phyloP scores from a whole-genome alignment of 2,797 vertebrate species.

The Phataginus tetradactyla region DNA sequence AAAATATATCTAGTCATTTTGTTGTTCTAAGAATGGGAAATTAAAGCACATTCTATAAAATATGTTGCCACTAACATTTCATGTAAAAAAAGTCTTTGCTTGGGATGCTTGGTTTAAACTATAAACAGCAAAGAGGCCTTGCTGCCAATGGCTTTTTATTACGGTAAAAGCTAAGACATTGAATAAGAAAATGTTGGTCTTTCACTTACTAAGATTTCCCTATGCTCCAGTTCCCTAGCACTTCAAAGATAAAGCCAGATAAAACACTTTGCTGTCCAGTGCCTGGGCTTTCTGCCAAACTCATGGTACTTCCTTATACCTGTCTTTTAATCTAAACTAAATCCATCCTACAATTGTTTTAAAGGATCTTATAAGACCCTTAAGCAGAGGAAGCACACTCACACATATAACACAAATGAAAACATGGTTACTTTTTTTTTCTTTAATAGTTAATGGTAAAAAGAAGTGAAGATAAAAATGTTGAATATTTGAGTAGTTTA shows the following conservation, averaged over 20 bases:
- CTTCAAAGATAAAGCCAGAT: neutral
- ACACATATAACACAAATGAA: neutral
- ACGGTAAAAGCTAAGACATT: neutral
- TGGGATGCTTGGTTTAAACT: neutral
- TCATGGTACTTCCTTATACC: neutral
- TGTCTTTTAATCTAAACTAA: neutral
- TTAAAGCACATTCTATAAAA: neutral
- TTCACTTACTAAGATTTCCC: neutral
- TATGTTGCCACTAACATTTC: neutral
- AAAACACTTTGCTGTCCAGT: neutral
- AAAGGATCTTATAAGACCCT: neutral
- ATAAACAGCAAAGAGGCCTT: neutral
- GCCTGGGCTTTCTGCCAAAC: neutral
- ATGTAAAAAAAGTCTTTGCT: neutral
- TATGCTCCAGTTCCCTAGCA: neutral
- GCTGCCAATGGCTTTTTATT: neutral
- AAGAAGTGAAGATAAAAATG: neutral
- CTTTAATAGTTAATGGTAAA: neutral
- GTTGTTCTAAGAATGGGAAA: neutral
- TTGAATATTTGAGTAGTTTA: neutral
- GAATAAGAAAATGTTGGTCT: neutral
- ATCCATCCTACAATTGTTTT: neutral
- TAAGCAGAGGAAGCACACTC: accelerated
- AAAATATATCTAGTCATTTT: neutral
- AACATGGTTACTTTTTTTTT: neutral